These are phyloP conservation scores for Pelodytes ibericus DNA, from an alignment of 2,797 vertebrate species.

Conservation along the genomic window DNA sequence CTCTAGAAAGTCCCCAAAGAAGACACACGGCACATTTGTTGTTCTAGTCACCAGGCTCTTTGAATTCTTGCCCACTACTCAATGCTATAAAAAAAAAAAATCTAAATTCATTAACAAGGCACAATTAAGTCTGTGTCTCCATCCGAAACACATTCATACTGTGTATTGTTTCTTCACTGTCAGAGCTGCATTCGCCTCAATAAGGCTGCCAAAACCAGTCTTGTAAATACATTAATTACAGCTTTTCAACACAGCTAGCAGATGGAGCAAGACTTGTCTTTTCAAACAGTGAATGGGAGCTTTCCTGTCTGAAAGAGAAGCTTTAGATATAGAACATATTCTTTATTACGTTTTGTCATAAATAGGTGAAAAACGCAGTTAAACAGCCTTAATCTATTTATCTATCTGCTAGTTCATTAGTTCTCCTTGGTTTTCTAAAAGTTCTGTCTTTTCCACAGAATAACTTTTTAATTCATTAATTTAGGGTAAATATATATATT, in stretches of 20 bases:
- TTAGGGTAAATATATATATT: too few relatives aligned
- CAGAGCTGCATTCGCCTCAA: conserved; percentile 53
- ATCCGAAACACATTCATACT: conserved; percentile 52
- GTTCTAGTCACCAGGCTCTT: conserved; percentile 30
- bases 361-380: conserved; percentile 52
- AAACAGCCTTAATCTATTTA: conserved; percentile 24
- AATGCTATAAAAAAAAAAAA: conserved; percentile 55
- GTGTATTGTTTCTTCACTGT: conserved; percentile 56
- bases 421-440: background rate
- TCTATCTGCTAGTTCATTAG: conserved; percentile 47
- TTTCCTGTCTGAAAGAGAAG: conserved; percentile 33
- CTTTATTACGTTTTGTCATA: conserved; percentile 42
- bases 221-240: conserved; percentile 60
- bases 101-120: conserved; percentile 62
- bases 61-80: conserved; percentile 51
- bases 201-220: conserved; percentile 50
- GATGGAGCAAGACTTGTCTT: conserved; percentile 60
- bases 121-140: conserved; percentile 62
- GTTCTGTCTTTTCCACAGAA: too few relatives aligned
- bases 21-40: conserved; percentile 43
- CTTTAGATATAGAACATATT: conserved; percentile 37
- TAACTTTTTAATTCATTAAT: too few relatives aligned
- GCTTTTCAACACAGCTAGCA: conserved; percentile 57
- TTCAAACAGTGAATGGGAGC: conserved; percentile 56
- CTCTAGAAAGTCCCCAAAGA: conserved; percentile 26